Evolutionary conservation across 2,888 invertebrate genomes (phyloP).

Genomic region (Ptychoptera albimana): DNA sequence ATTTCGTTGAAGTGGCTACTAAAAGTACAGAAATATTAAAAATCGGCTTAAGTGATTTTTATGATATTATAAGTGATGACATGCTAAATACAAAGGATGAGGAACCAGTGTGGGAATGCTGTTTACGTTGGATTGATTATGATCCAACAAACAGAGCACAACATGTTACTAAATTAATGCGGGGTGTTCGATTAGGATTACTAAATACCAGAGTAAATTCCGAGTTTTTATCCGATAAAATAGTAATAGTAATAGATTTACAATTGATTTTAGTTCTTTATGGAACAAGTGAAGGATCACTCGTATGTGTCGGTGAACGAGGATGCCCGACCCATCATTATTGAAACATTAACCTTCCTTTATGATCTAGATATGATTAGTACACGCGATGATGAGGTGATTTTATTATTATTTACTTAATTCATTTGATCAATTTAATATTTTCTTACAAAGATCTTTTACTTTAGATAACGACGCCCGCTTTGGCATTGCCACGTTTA

Average conservation of each 20-base stretch:
- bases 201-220: conserved; percentile 53
- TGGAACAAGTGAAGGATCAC: conserved; percentile 80
- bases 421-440: too few relatives aligned
- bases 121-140: conserved; percentile 73
- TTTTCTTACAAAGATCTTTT: neutral
- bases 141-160: conserved; percentile 54
- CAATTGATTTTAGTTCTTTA: conserved; percentile 52
- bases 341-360: conserved; percentile 79
- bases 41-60: conserved; percentile 54
- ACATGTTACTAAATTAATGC: conserved; percentile 63
- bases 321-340: conserved; percentile 71
- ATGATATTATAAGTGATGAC: conserved; percentile 62
- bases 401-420: neutral
- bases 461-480: conserved; percentile 48
- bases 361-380: conserved; percentile 83
- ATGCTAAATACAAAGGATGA: conserved; percentile 78
- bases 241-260: neutral
- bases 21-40: conserved; percentile 60
- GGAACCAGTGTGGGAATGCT: conserved; percentile 73
- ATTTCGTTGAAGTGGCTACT: conserved; percentile 57
- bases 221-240: neutral
- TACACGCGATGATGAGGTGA: conserved; percentile 58
- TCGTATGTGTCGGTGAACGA: conserved; percentile 70
- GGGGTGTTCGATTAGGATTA: conserved; percentile 63
- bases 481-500: conserved; percentile 65